Conservation (phyloP, 2,113 vertebrate genomes). For the Hippocampus abdominalis region DNA sequence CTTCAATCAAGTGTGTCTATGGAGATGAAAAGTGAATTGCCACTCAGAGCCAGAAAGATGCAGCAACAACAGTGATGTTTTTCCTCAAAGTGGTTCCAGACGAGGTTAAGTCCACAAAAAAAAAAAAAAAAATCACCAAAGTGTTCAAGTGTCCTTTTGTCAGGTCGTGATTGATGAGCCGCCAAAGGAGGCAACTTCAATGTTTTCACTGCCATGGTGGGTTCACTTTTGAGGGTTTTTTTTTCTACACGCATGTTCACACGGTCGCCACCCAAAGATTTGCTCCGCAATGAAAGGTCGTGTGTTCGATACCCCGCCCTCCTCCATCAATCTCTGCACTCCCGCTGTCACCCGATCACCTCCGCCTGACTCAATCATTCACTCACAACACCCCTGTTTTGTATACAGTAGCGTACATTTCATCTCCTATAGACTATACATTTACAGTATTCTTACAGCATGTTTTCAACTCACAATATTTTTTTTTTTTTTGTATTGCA, state of each 20-base stretch:
- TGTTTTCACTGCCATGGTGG: conserved; percentile 51
- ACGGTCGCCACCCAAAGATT: conserved; percentile 54
- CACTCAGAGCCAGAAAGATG: background rate
- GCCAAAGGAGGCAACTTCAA: conserved; percentile 38
- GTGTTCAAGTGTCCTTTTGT: conserved; percentile 28
- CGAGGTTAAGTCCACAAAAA: conserved; percentile 11
- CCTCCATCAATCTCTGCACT: conserved; percentile 12
- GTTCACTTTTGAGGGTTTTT: conserved; percentile 35
- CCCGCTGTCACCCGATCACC: background rate
- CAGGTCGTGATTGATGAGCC: conserved; percentile 60
- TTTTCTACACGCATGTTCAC: conserved; percentile 46
- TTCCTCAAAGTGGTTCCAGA: conserved; percentile 13
- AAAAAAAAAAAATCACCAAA: conserved; percentile 19
- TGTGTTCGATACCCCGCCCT: conserved; percentile 27
- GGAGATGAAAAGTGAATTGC: background rate
- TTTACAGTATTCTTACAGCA: no score
- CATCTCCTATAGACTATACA: no score
- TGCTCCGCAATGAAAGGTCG: conserved; percentile 50
- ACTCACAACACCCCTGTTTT: background rate
- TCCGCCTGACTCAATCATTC: background rate
- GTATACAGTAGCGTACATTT: background rate
- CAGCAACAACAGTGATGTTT: background rate
- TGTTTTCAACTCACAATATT: no score
- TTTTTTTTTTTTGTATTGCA: no score
- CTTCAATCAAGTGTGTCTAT: background rate